Percentiles rank a stretch among this genome's conserved stretches.
Conservation (phyloP, 2,797 vertebrate species). For the Catharus ustulatus region DNA sequence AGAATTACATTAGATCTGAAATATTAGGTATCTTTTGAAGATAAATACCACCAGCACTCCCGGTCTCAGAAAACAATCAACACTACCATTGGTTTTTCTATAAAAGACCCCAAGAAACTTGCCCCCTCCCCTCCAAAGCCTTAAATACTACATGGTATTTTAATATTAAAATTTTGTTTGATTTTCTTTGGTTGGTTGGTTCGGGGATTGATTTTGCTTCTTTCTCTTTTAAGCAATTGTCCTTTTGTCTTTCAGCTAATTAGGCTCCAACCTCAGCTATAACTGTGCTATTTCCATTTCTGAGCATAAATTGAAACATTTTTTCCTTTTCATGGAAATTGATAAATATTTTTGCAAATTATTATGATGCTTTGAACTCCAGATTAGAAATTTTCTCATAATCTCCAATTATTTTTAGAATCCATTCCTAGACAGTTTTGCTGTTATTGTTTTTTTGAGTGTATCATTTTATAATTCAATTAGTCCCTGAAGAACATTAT, state of each 20-base stretch:
- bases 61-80: not conserved
- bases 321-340: not conserved
- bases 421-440: not conserved
- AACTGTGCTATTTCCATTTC: not conserved
- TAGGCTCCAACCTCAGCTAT: not conserved
- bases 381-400: not conserved
- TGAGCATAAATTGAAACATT: not conserved
- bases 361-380: not conserved
- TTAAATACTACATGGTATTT: not conserved
- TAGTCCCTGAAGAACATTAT: not conserved
- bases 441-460: not conserved
- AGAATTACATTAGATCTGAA: not conserved
- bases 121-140: fast-evolving
- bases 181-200: not conserved
- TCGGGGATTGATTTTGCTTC: not conserved
- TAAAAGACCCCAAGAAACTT: not conserved
- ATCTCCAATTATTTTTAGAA: not conserved
- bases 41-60: fast-evolving
- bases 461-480: not conserved
- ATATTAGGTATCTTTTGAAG: not conserved
- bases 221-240: not conserved
- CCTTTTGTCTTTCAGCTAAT: not conserved
- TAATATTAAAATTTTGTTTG: not conserved
- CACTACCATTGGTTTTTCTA: fast-evolving
- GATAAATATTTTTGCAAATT: not conserved